Percentiles rank a stretch among this genome's conserved stretches.
Evolutionary conservation across 2,888 invertebrate species (phyloP).

Genomic region (Tenthredo amoena): DNA sequence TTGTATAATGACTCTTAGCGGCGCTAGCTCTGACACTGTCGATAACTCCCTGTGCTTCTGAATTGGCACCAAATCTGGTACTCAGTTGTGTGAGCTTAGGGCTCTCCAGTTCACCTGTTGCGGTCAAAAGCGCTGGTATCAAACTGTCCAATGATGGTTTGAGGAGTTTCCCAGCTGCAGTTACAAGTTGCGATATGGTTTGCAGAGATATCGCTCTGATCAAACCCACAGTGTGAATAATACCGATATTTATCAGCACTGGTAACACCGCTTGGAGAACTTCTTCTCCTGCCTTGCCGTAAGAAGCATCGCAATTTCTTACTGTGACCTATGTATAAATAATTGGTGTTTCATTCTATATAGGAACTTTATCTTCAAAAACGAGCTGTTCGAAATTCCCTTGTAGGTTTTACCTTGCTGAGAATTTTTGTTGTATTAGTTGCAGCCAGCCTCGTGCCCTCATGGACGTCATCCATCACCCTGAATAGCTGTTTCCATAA

Average conservation of each 20-base stretch:
- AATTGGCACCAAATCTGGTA: conserved; percentile 84
- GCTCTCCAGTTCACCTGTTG: conserved; percentile 93
- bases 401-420: conserved; percentile 82
- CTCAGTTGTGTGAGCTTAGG: conserved; percentile 88
- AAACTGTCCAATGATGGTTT: conserved; percentile 90
- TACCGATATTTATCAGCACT: conserved; percentile 88
- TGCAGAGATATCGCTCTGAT: conserved; percentile 90
- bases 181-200: conserved; percentile 92
- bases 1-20: conserved; percentile 92
- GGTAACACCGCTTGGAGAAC: conserved; percentile 89
- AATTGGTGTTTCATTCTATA: background rate
- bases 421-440: conserved; percentile 85
- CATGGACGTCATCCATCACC: conserved; percentile 97
- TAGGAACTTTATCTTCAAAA: background rate
- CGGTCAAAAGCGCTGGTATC: conserved; percentile 91
- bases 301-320: conserved; percentile 83
- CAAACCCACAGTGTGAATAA: conserved; percentile 88
- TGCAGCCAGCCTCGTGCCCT: conserved; percentile 89
- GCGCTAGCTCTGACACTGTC: conserved; percentile 90
- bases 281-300: conserved; percentile 87
- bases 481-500: conserved; percentile 92
- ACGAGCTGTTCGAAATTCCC: background rate
- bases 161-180: conserved; percentile 88
- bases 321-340: conserved; percentile 37
- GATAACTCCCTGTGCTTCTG: conserved; percentile 86